Percentiles rank a stretch among this genome's conserved stretches.
These are phyloP conservation scores for Notocelia uddmanniana DNA, from an alignment of 2,888 invertebrate genomes.

Conservation along the genomic window DNA sequence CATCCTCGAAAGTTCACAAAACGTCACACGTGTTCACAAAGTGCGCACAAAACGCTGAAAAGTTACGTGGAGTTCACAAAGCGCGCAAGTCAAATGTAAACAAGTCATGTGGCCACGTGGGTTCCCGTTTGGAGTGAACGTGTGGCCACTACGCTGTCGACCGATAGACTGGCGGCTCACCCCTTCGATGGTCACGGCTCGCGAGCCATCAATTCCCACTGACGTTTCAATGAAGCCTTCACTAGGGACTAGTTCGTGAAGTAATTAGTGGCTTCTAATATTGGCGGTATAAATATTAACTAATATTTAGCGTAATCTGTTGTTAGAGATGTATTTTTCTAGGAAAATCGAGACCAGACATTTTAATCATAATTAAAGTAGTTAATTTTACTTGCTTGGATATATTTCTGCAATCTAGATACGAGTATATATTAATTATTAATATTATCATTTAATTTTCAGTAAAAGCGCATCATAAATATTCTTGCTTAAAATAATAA, in stretches of 20 bases:
- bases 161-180: slow-evolving; percentile 78
- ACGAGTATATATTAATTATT: not conserved
- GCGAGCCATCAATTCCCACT: slow-evolving; percentile 81
- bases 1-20: slow-evolving; percentile 34
- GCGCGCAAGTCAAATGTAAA: slow-evolving; percentile 34
- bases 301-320: not conserved
- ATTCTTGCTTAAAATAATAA: no score
- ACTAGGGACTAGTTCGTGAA: slow-evolving; percentile 66
- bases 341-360: no score
- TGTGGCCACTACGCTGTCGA: slow-evolving; percentile 80
- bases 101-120: slow-evolving; percentile 63
- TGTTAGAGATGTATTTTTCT: not conserved
- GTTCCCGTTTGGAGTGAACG: slow-evolving; percentile 73
- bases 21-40: slow-evolving; percentile 19
- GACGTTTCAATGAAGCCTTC: slow-evolving; percentile 83
- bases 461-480: not conserved
- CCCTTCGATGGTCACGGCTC: slow-evolving; percentile 80
- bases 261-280: slow-evolving; percentile 62
- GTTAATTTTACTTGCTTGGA: no score
- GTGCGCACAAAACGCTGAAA: no score
- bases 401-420: no score
- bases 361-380: not conserved
- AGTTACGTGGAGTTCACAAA: slow-evolving; percentile 28
- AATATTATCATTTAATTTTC: not conserved
- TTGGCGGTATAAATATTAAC: not conserved